Evolutionary conservation across 2,113 vertebrate genomes (phyloP).

Genomic region (Corydoras maculifer): DNA sequence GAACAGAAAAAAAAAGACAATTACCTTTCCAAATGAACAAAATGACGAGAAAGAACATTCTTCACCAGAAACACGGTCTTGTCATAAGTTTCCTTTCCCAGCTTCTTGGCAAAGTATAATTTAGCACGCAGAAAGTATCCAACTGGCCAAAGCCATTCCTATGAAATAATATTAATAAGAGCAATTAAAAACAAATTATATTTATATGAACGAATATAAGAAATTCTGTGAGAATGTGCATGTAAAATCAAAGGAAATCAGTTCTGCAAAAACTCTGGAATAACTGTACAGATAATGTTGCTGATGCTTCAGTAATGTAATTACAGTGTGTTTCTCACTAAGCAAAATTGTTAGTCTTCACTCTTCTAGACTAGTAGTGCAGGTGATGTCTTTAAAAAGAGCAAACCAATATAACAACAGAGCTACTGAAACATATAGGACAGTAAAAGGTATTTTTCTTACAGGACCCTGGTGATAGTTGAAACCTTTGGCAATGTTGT

Average conservation of each 20-base stretch:
- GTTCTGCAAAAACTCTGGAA: no score
- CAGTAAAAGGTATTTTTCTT: constrained; percentile 51
- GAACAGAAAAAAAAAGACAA: not conserved
- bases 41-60: constrained; percentile 87
- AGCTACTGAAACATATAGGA: not conserved
- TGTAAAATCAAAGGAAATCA: no score
- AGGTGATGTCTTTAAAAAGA: no score
- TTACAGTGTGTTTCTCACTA: no score
- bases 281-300: no score
- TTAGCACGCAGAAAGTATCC: constrained; percentile 97
- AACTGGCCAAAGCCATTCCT: constrained; percentile 97
- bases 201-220: no score
- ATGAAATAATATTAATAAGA: constrained; percentile 24
- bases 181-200: no score
- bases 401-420: not conserved
- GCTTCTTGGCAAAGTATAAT: constrained; percentile 81
- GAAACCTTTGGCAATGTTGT: constrained; percentile 88
- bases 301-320: no score
- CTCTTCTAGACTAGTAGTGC: no score
- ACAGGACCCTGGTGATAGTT: constrained; percentile 98
- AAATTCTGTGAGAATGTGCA: no score
- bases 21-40: constrained; percentile 91
- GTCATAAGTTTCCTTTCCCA: constrained; percentile 69
- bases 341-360: no score
- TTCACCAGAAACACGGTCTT: constrained; percentile 80